Evolutionary conservation across 1,140 invertebrate species (phyloP).

Genomic region (Aphelenchoides fujianensis): DNA sequence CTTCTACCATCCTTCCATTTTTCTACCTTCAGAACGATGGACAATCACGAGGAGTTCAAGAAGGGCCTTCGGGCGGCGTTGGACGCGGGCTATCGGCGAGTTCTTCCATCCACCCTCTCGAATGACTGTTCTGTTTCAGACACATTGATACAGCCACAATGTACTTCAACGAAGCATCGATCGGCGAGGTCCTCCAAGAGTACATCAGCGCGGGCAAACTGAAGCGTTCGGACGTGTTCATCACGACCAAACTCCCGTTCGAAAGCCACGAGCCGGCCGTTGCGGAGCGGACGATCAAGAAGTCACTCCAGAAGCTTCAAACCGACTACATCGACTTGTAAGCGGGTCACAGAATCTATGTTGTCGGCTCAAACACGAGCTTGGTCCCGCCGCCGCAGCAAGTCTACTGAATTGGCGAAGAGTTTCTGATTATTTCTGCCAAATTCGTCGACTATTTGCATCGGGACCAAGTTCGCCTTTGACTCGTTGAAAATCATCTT

Average conservation of each 20-base stretch:
- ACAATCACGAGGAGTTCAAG: conserved; percentile 70
- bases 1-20: not conserved
- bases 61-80: conserved; percentile 70
- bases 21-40: conserved; percentile 69
- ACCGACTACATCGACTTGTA: conserved; percentile 80
- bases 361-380: too few relatives aligned
- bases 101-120: not conserved
- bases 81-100: conserved; percentile 63
- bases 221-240: conserved; percentile 33
- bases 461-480: too few relatives aligned
- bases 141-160: conserved; percentile 67
- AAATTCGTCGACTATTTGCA: too few relatives aligned
- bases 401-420: too few relatives aligned
- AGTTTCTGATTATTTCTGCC: too few relatives aligned
- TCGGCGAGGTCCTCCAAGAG: conserved; percentile 41
- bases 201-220: conserved; percentile 43
- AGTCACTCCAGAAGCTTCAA: conserved; percentile 73
- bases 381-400: too few relatives aligned
- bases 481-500: too few relatives aligned
- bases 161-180: conserved; percentile 34
- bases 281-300: conserved; percentile 67
- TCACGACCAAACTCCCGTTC: conserved; percentile 63
- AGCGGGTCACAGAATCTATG: too few relatives aligned
- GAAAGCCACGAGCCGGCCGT: conserved; percentile 69
- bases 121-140: not conserved